Percentiles rank a stretch among this genome's conserved stretches.
These are phyloP conservation scores for Ploceus nigricollis DNA, from an alignment of 2,113 vertebrate species.

Conservation along the genomic window DNA sequence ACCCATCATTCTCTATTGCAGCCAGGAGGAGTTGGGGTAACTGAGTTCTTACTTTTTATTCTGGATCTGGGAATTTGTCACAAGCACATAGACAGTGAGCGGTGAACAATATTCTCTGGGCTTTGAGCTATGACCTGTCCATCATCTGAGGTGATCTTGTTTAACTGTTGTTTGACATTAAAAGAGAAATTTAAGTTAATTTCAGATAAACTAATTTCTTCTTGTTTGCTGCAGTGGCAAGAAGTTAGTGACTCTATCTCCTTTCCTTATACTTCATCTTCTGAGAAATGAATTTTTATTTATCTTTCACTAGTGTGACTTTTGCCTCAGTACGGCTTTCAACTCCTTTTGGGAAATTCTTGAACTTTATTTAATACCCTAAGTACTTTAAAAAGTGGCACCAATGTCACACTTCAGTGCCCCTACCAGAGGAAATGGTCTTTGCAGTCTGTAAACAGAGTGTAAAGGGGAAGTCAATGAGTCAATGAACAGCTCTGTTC, in stretches of 20 bases:
- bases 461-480: neutral
- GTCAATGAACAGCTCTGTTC: neutral
- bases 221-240: neutral
- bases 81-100: neutral
- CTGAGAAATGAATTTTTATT: neutral
- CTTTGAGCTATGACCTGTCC: neutral
- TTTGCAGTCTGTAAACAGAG: neutral
- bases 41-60: neutral
- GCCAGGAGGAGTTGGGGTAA: neutral
- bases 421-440: neutral
- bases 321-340: neutral
- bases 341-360: neutral
- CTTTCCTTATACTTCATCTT: neutral
- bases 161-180: neutral
- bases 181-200: neutral
- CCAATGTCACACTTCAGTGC: neutral
- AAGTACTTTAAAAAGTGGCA: neutral
- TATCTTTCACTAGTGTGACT: neutral
- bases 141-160: neutral
- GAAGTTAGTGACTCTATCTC: neutral
- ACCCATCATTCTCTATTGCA: neutral
- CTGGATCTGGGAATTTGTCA: neutral
- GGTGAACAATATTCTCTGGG: neutral
- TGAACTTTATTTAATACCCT: neutral
- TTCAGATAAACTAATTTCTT: neutral